A percentile compares a stretch with the other conserved stretches of the same genome.
These are phyloP conservation scores for Serranus cabrilla DNA, from an alignment of 2,797 vertebrate species.

Conservation along the genomic window DNA sequence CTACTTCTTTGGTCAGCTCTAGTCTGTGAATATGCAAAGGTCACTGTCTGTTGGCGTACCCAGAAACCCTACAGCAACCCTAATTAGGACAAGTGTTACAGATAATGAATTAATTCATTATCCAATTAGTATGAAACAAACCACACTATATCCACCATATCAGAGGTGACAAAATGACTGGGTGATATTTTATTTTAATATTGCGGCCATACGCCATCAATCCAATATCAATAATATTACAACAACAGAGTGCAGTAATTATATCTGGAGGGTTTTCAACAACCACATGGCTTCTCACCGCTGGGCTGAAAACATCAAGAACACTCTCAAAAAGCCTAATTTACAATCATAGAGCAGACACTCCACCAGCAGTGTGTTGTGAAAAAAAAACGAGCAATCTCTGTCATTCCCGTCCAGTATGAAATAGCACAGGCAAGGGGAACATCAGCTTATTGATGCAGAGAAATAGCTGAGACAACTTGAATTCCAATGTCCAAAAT, in stretches of 20 bases:
- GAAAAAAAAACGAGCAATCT: slow-evolving; percentile 19
- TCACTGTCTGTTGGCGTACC: not conserved
- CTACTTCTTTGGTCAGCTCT: not conserved
- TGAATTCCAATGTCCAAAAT: slow-evolving; percentile 48
- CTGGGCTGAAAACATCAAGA: slow-evolving; percentile 28
- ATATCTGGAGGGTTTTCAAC: slow-evolving; percentile 35
- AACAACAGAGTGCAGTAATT: slow-evolving; percentile 34
- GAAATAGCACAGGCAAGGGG: slow-evolving; percentile 33
- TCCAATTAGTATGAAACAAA: too few species aligned
- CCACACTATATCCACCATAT: not conserved
- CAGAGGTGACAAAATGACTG: not conserved
- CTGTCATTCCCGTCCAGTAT: slow-evolving; percentile 13
- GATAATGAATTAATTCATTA: too few species aligned
- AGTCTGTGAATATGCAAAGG: not conserved
- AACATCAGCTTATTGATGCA: slow-evolving; percentile 44
- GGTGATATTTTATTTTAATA: slow-evolving; percentile 20
- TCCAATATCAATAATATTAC: slow-evolving; percentile 5
- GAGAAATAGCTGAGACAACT: slow-evolving; percentile 44
- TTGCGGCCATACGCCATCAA: not conserved
- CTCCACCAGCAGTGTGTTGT: slow-evolving; percentile 13
- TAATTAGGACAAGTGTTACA: too few species aligned
- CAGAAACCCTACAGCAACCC: too few species aligned
- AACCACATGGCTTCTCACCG: slow-evolving; percentile 24
- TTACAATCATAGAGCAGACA: slow-evolving; percentile 39
- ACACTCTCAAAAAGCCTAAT: slow-evolving; percentile 42